A percentile compares a stretch with the other conserved stretches of the same genome.
Conservation (phyloP, 2,888 invertebrate species). For the Danaus chrysippus region DNA sequence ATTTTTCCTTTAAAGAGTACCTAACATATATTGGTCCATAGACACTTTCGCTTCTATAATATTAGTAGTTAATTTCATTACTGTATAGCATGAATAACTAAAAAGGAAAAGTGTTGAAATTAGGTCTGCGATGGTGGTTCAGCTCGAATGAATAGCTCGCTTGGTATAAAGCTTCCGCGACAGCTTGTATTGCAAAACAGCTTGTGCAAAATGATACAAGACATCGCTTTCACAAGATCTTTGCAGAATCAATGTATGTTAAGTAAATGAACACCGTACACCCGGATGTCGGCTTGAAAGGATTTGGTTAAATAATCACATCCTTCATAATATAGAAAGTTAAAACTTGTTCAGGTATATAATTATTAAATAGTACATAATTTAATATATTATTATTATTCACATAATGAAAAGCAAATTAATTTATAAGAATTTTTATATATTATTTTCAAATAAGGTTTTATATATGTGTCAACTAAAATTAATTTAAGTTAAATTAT, state of each 20-base stretch:
- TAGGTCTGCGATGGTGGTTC: conserved; percentile 18
- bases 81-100: background rate
- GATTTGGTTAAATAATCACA: background rate
- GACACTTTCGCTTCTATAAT: no score
- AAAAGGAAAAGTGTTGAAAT: conserved; percentile 20
- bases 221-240: conserved; percentile 27
- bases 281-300: conserved; percentile 3
- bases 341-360: no score
- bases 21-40: no score
- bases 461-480: no score
- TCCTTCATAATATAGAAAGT: background rate
- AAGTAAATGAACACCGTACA: background rate
- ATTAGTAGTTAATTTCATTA: background rate
- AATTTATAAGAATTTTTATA: no score
- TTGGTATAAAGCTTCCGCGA: conserved; percentile 38
- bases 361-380: no score
- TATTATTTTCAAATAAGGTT: no score
- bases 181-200: conserved; percentile 31
- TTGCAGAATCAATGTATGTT: conserved; percentile 11
- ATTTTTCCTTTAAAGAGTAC: no score
- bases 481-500: no score
- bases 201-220: conserved; percentile 9
- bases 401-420: no score
- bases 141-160: conserved; percentile 20
- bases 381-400: no score